Base-by-base conservation (phyloP, 2,113 vertebrate species). In the Apteryx owenii region DNA sequence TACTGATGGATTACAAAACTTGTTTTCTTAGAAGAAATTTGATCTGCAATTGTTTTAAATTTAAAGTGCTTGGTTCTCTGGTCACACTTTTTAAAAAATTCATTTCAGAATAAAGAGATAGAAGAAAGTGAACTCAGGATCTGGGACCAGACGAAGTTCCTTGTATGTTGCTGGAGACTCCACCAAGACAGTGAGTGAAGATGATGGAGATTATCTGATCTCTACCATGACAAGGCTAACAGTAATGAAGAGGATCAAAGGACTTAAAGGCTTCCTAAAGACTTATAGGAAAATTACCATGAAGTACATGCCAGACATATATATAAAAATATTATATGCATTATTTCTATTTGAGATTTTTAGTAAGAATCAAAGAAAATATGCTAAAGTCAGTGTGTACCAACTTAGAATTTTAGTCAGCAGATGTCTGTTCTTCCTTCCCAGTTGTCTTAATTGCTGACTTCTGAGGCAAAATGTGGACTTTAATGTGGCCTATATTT, bases 131-230 rank as follows among this genome's bases (percentile, higher is more conserved):
- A 85, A 69, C 60, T 72, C 46, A 53, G 84, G 64, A 72, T 86
- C 26, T 96, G 88, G 89, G 79, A 97, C 40, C 88, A 93, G 68
- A 65, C 69, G 29, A 95, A 97, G 36, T 60, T 85, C 10, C 44
- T 87, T 36, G 25, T 54, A 17, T 93, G 93, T 50, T 88, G 85
- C 10, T 94, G 91, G 89, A 73, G 66, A 85, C 70, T 94, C 54
- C 88, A 44, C 21, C 48, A 73, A 5, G 17, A 71, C 9, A 80
- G 17, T 20, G 78, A 94, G 21, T 91, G 64, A 98, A 96, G 85
- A 42, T 6, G 16, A 0, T 0, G 54, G 46, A 36, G 10, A 80
- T 21, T 22, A 69, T 31, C 60, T 66, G 77, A 76, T 6, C 12
- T 48, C 56, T 70, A 23, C 38, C 46, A 14, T 53, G 54, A 22